Conservation (phyloP, 2,888 invertebrate genomes). For the Artemia sinica region DNA sequence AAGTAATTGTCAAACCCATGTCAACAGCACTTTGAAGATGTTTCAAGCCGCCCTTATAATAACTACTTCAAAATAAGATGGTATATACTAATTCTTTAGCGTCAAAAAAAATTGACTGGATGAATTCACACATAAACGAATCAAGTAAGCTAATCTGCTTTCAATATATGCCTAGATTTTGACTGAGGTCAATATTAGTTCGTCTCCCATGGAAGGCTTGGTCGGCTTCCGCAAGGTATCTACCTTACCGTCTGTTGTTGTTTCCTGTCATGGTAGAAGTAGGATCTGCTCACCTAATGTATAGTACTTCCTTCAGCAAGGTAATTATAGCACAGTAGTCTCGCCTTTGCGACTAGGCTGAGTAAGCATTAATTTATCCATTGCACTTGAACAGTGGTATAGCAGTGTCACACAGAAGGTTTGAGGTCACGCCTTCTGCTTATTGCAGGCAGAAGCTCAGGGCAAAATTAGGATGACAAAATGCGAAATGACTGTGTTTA, state of each 20-base stretch:
- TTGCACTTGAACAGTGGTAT: constrained; percentile 68
- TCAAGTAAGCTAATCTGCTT: constrained; percentile 55
- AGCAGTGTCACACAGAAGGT: constrained; percentile 60
- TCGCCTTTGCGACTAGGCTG: constrained; percentile 61
- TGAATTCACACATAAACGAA: constrained; percentile 67
- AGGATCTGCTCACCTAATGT: constrained; percentile 53
- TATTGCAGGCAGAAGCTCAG: constrained; percentile 69
- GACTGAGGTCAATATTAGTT: too few species aligned
- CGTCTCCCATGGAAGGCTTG: constrained; percentile 45
- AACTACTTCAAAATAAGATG: constrained; percentile 69
- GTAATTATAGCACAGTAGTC: constrained; percentile 58
- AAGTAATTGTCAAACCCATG: constrained; percentile 42
- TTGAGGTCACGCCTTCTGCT: constrained; percentile 56
- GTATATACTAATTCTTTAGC: constrained; percentile 65
- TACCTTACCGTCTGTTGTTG: constrained; percentile 29
- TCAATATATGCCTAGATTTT: constrained; percentile 53
- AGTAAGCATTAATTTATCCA: constrained; percentile 74
- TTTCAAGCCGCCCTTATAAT: constrained; percentile 51
- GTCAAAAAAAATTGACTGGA: constrained; percentile 65
- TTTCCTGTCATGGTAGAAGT: constrained; percentile 24
- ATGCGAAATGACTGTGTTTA: neutral
- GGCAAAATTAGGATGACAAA: constrained; percentile 46
- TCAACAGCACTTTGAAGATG: constrained; percentile 41
- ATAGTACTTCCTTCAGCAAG: constrained; percentile 53
- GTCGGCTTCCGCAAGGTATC: constrained; percentile 42